phyloP scores from a whole-genome alignment of 2,888 invertebrate species.

The Orthonychiurus folsomi region DNA sequence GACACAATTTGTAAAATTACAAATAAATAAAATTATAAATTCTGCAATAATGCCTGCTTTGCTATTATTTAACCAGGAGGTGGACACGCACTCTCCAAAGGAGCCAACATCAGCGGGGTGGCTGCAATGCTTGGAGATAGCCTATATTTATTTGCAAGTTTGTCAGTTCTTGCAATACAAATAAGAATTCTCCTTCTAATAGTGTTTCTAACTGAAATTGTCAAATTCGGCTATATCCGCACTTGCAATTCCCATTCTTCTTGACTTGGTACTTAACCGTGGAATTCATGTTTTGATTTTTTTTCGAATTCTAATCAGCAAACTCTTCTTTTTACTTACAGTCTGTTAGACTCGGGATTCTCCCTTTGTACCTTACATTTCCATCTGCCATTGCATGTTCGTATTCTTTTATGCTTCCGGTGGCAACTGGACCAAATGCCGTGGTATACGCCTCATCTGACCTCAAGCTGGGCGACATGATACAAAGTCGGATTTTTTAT shows the following conservation, averaged over 20 bases:
- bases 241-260: background rate
- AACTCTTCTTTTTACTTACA: too few species aligned
- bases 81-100: slow-evolving; percentile 78
- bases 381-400: slow-evolving; percentile 5
- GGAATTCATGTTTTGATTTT: too few species aligned
- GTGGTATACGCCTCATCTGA: slow-evolving; percentile 69
- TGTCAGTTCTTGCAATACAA: slow-evolving; percentile 58
- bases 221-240: slow-evolving; percentile 54
- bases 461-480: slow-evolving; percentile 30
- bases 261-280: slow-evolving; percentile 1
- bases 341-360: background rate
- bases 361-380: slow-evolving; percentile 5
- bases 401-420: slow-evolving; percentile 9
- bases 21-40: too few species aligned
- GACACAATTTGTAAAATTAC: too few species aligned
- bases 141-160: slow-evolving; percentile 55
- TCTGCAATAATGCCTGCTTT: too few species aligned
- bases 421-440: slow-evolving; percentile 87
- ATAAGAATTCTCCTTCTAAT: slow-evolving; percentile 67
- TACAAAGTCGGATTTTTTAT: slow-evolving; percentile 30
- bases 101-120: slow-evolving; percentile 68
- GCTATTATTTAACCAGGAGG: too few species aligned
- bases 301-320: too few species aligned
- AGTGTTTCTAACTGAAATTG: slow-evolving; percentile 72
- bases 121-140: slow-evolving; percentile 65